Evolutionary conservation across 2,888 invertebrate species (phyloP), one percentile per base, ranked within the genome.

Genomic region (Morpho helenor): DNA sequence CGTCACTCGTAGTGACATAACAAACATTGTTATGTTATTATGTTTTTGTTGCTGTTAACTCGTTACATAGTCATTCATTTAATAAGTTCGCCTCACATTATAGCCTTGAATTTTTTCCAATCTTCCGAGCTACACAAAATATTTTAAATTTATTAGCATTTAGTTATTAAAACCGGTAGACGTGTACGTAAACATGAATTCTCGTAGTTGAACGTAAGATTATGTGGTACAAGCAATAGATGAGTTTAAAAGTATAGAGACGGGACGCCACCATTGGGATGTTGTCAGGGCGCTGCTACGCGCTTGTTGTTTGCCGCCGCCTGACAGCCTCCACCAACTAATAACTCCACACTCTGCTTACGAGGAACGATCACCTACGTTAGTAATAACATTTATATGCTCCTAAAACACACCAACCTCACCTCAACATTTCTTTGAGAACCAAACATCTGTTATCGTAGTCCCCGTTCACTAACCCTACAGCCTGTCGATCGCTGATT

Each of bases 401-500:
- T 73, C 72, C 68, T 70, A 73, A 68, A 73, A 75, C 77, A 75
- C 77, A 74, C 72, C 10, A 68, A 80, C 79, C 84, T 87, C 84
- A 82, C 80, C 82, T 77, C 70, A 75, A 77, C 77, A 75, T 77
- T 74, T 61, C 58, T 68, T 62, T 66, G 61, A 59, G 59, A 67
- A 64, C 62, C 51, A 46, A 56, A 49, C 57, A 51, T 61, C 54
- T 65, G 48, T 53, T 65, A 58, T 53, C 58, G 60, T 62, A 71
- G 72, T 66, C 60, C 77, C 81, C 76, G 71, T 73, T 72, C 81
- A 85, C 89, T 88, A 87, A 89, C 89, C 85, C 87, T 89, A 88
- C 74, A 87, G 84, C 81, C 84, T 74, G 81, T 91, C 86, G 93
- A 92, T 84, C 83, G 82, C 81, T 85, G 83, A 88, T 92, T 93